These are phyloP conservation scores for Xiphias gladius DNA, from an alignment of 2,113 vertebrate genomes.

Conservation along the genomic window DNA sequence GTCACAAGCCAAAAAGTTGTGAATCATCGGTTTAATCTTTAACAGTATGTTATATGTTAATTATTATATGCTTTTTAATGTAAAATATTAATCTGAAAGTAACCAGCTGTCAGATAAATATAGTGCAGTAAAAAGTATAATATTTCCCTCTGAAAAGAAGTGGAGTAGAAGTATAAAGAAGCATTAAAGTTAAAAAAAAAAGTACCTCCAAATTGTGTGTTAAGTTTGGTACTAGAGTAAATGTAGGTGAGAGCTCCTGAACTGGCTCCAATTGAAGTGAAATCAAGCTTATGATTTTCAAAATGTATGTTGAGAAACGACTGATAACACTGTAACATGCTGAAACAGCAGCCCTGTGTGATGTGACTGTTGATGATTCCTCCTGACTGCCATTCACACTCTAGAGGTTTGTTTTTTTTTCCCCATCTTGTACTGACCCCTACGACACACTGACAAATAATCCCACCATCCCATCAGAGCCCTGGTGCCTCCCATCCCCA, in stretches of 20 bases:
- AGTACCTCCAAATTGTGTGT: no score
- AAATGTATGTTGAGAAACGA: background rate
- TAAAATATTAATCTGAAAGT: background rate
- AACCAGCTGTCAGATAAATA: background rate
- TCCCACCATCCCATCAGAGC: background rate
- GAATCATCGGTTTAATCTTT: background rate
- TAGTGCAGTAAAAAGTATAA: no score
- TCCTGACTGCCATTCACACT: background rate
- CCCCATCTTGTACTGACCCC: background rate
- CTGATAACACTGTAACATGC: background rate
- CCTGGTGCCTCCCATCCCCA: background rate
- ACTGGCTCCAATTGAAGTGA: background rate
- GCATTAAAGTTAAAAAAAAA: no score
- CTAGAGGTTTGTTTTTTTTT: background rate
- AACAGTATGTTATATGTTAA: background rate
- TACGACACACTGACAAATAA: slow-evolving; percentile 33
- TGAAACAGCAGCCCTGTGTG: background rate
- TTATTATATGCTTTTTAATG: background rate
- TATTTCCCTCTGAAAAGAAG: background rate
- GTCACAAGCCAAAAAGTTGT: background rate
- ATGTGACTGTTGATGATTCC: background rate
- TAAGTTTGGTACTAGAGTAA: background rate
- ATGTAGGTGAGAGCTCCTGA: background rate
- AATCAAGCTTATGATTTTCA: background rate
- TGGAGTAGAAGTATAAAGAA: background rate